Conservation (phyloP, 2,113 vertebrate species). For the Marcusenius ussheri region DNA sequence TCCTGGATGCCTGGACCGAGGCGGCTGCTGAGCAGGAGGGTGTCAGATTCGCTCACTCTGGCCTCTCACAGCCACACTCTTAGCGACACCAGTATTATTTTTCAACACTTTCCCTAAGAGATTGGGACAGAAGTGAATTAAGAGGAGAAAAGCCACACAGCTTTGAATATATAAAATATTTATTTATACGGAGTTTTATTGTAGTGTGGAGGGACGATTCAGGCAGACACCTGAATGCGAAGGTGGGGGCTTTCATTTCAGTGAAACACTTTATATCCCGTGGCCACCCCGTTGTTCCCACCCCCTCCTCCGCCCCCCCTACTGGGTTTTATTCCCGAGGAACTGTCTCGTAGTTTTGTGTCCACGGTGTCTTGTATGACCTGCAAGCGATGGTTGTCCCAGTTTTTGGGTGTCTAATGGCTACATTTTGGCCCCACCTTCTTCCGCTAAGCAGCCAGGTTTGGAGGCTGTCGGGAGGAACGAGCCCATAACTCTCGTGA, state of each 20-base stretch:
- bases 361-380: slow-evolving; percentile 5
- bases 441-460: background rate
- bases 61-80: background rate
- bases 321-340: slow-evolving; percentile 11
- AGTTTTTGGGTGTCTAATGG: slow-evolving; percentile 16
- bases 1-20: background rate
- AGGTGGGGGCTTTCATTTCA: background rate
- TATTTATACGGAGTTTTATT: slow-evolving; percentile 3
- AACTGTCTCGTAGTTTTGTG: slow-evolving; percentile 1
- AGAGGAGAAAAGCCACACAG: background rate
- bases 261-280: slow-evolving; percentile 3
- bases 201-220: background rate
- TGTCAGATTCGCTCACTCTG: background rate
- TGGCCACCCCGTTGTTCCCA: background rate
- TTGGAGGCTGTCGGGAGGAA: background rate
- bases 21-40: background rate
- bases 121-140: background rate
- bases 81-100: background rate
- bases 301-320: background rate
- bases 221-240: background rate
- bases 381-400: slow-evolving; percentile 9
- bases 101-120: background rate
- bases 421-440: background rate
- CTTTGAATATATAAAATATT: slow-evolving; percentile 13
- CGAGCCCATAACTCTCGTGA: background rate